Base-by-base conservation (phyloP, 2,888 invertebrate genomes). In the Drosophila greeni region DNA sequence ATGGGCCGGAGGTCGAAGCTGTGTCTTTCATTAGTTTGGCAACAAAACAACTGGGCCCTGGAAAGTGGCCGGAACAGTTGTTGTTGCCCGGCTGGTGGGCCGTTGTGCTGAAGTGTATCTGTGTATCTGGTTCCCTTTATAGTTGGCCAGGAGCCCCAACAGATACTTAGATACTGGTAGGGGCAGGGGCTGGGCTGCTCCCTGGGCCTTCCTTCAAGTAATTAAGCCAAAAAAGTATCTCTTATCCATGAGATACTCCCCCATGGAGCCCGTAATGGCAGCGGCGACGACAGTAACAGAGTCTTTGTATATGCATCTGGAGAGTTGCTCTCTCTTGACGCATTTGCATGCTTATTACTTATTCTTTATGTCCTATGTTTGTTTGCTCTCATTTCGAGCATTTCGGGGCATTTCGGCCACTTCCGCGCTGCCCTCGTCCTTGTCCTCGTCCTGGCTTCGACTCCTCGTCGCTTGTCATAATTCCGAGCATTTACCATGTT, bases 401-500 rank as follows among this genome's bases (percentile, higher is more conserved):
- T 18, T 33, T 55, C 18, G 45, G 45, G 43, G 8, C 45, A 29
- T 45, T 29, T 53, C 20, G 51, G 55, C 34, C 54, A 51, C 24
- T 18, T 54, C 24, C 31, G 14, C 51, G 33, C 11, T 1, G 37
- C 12, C 51, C 29, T 42, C 23, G 36, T 26, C 49, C 43, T 31
- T 31, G 29, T 43, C 5, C 31, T 58, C 42, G 42, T 16, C 29
- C 49, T n/a, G 31, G 45, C 45, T 66, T 52, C 57, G 52, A 66
- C 72, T 66, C 59, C 54, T 55, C 23, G 55, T 60, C 69, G 62
- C 70, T 70, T 68, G 74, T 72, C 72, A 76, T 68, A 76, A 72
- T 75, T 77, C 64, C 54, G 51, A 62, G 70, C 76, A 77, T 77
- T 75, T 76, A 77, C 70, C 75, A 73, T 76, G 68, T 72, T 75